Evolutionary conservation across 2,797 vertebrate genomes (phyloP), one percentile per base, ranked within the genome.

Genomic region (Mormyrus hasselquistii): DNA sequence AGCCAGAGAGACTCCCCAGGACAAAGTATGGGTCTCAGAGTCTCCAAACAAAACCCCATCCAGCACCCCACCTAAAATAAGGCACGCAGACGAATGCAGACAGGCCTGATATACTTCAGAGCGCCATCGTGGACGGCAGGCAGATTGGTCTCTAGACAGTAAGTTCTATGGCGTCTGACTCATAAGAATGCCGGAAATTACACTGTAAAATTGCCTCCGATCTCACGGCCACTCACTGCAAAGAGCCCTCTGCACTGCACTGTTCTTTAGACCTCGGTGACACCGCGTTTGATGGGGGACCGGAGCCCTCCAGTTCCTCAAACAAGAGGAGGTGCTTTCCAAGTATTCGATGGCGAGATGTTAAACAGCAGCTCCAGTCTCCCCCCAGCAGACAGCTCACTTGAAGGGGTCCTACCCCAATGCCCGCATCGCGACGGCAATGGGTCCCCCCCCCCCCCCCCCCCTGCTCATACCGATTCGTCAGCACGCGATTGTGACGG

Each of bases 101-200:
- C 62, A 1, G 62, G 25, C 25, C 29, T 14, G 29, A 34, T 73
- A 12, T 14, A 38, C 4, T 14, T 69, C 62, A 73, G 29, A 73
- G 65, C 65, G 10, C 29, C 29, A 73, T 73, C 10, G 12, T 34
- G 65, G 65, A 14, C 7, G 62, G 25, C 65, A 8, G 29, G 22
- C 87, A n/a, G 44, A 88, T 62, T 53, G 73, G 50, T n/a, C 57
- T 79, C 88, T 85, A 90, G 34, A 88, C 59, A 9, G 7, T 41
- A 83, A 50, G 44, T 90, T 89, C 88, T 65, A 65, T 52, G 53
- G 55, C 53, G 83, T 62, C 69, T 88, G 86, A 88, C 52, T 90
- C 89, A 53, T 86, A 84, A 69, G 2, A 73, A 84, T 25, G 7
- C 44, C 4, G 44, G 44, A 84, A 25, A 50, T 84, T 5, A 62